These are phyloP conservation scores for Helogale parvula DNA, from an alignment of 2,113 vertebrate species.

Conservation along the genomic window DNA sequence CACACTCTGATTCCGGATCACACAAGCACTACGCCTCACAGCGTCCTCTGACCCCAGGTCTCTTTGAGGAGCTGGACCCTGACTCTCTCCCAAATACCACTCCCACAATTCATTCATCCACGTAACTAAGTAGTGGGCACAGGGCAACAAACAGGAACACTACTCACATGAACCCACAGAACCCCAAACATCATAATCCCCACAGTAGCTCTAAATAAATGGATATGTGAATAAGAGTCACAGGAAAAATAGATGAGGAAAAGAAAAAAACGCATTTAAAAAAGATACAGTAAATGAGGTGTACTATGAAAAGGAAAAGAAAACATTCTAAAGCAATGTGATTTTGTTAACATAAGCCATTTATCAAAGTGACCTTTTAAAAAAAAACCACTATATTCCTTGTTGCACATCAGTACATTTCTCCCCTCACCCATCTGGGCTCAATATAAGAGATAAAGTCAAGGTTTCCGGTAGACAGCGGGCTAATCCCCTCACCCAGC, in stretches of 20 bases:
- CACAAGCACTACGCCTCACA: background rate
- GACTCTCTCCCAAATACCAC: background rate
- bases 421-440: background rate
- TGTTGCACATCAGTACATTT: background rate
- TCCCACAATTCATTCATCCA: background rate
- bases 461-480: background rate
- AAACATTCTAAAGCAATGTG: constrained; percentile 6
- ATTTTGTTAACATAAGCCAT: constrained; percentile 31
- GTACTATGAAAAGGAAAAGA: constrained; percentile 2
- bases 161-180: background rate
- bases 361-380: constrained; percentile 36
- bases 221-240: background rate
- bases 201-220: background rate
- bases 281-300: constrained; percentile 5
- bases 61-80: background rate
- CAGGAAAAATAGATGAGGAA: background rate
- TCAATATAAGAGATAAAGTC: background rate
- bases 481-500: background rate
- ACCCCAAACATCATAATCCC: background rate
- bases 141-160: background rate
- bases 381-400: background rate
- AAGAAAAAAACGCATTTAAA: background rate
- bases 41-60: background rate
- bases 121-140: background rate
- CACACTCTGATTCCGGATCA: background rate